These are phyloP conservation scores for Aphelenchoides bicaudatus DNA, from an alignment of 2,888 invertebrate species.

Conservation along the genomic window DNA sequence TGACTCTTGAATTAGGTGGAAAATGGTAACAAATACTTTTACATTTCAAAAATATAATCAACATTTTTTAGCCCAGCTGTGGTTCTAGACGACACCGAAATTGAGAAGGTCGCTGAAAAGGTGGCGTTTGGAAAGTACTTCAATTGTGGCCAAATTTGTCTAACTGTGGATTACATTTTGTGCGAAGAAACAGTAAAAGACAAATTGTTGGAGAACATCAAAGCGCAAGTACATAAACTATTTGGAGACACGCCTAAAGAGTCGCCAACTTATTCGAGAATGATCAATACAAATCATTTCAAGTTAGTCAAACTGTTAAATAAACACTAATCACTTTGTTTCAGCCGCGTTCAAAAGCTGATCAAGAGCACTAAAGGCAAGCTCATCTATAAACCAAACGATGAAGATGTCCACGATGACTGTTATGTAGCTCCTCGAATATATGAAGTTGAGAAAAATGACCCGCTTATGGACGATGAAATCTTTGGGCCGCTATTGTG, in stretches of 20 bases:
- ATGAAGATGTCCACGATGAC: neutral
- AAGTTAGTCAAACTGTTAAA: constrained; percentile 65
- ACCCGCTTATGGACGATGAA: constrained; percentile 13
- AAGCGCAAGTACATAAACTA: constrained; percentile 64
- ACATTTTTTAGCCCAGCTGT: constrained; percentile 72
- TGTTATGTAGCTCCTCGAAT: constrained; percentile 45
- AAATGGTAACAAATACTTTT: constrained; percentile 63
- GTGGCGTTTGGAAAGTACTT: constrained; percentile 87
- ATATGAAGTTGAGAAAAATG: constrained; percentile 13
- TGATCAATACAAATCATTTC: constrained; percentile 81
- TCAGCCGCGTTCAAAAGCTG: constrained; percentile 5
- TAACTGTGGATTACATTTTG: constrained; percentile 41
- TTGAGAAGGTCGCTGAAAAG: constrained; percentile 73
- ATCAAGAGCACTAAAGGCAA: constrained; percentile 10
- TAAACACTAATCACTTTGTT: too few species aligned
- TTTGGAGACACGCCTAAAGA: constrained; percentile 75
- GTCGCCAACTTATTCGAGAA: constrained; percentile 79
- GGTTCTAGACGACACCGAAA: constrained; percentile 76
- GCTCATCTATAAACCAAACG: constrained; percentile 5
- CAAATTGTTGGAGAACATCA: constrained; percentile 28
- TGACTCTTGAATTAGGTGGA: constrained; percentile 80
- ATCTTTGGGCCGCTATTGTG: constrained; percentile 75
- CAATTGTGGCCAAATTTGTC: constrained; percentile 65
- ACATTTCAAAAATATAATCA: neutral
- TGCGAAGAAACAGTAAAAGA: constrained; percentile 26